Conservation (phyloP, 2,888 invertebrate genomes). For the Suillia variegata region DNA sequence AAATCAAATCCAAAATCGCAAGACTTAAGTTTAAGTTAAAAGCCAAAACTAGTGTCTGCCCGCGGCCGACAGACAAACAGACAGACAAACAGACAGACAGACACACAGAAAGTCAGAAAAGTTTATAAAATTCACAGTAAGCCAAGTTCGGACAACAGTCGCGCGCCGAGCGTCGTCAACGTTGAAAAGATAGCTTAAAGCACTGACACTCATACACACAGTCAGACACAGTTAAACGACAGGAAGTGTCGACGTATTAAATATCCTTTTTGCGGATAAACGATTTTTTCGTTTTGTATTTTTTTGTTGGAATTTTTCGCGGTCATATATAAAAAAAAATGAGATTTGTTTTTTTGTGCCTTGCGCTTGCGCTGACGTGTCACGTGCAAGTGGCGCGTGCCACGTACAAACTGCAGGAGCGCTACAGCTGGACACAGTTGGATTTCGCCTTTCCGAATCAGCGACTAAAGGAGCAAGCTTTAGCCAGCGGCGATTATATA, state of each 20-base stretch:
- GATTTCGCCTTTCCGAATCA: constrained; percentile 78
- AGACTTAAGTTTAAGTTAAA: too few species aligned
- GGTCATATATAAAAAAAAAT: too few species aligned
- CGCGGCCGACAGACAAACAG: too few species aligned
- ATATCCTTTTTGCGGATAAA: too few species aligned
- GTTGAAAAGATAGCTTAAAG: constrained; percentile 19
- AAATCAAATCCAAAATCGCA: too few species aligned
- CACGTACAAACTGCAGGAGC: constrained; percentile 68
- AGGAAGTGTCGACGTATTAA: too few species aligned
- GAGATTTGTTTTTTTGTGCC: not conserved
- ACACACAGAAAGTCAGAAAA: constrained; percentile 18
- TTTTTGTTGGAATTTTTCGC: too few species aligned
- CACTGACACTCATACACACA: not conserved
- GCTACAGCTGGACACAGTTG: constrained; percentile 76
- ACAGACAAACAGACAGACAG: too few species aligned
- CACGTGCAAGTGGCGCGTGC: constrained; percentile 31
- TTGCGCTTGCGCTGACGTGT: constrained; percentile 20
- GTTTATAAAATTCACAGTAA: constrained; percentile 40
- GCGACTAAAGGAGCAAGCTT: constrained; percentile 67
- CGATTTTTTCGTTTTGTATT: too few species aligned
- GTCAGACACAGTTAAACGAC: too few species aligned
- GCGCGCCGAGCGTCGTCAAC: constrained; percentile 32
- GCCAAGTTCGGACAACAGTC: constrained; percentile 33
- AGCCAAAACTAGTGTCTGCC: too few species aligned
- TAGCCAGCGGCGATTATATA: constrained; percentile 69